These are phyloP conservation scores for Acanthochromis polyacanthus DNA, from an alignment of 2,113 vertebrate genomes.

Conservation along the genomic window DNA sequence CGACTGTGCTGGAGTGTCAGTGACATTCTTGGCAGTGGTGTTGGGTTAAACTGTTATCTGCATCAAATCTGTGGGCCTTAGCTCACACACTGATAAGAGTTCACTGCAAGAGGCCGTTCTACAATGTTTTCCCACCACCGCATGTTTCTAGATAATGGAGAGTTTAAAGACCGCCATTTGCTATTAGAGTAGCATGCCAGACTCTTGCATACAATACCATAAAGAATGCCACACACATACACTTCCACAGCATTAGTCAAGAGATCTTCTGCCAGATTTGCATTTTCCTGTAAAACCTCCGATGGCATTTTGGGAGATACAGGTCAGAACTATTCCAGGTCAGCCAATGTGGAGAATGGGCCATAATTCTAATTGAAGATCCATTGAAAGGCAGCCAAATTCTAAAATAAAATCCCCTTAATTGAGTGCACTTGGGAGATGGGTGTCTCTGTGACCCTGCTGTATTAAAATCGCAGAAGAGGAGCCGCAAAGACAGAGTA, in stretches of 20 bases:
- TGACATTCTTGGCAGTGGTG: slow-evolving; percentile 59
- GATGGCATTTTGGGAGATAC: slow-evolving; percentile 57
- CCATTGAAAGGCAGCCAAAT: slow-evolving; percentile 68
- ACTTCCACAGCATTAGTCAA: slow-evolving; percentile 65
- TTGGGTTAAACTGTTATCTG: slow-evolving; percentile 44
- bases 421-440: slow-evolving; percentile 66
- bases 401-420: slow-evolving; percentile 65
- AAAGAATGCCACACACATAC: slow-evolving; percentile 45
- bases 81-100: slow-evolving; percentile 24
- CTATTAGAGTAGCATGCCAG: slow-evolving; percentile 37
- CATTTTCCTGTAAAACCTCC: slow-evolving; percentile 38
- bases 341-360: slow-evolving; percentile 47
- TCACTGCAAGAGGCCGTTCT: slow-evolving; percentile 26
- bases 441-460: slow-evolving; percentile 55
- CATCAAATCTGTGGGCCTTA: slow-evolving; percentile 36
- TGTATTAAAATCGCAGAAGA: slow-evolving; percentile 45
- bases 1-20: slow-evolving; percentile 29
- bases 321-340: slow-evolving; percentile 60
- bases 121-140: slow-evolving; percentile 56
- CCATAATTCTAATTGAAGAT: slow-evolving; percentile 48
- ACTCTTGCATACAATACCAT: slow-evolving; percentile 40
- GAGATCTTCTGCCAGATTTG: slow-evolving; percentile 64
- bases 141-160: slow-evolving; percentile 53
- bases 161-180: slow-evolving; percentile 58
- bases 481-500: slow-evolving; percentile 1